phyloP scores from a whole-genome alignment of 2,888 invertebrate genomes.

The Uloborus plumipes region DNA sequence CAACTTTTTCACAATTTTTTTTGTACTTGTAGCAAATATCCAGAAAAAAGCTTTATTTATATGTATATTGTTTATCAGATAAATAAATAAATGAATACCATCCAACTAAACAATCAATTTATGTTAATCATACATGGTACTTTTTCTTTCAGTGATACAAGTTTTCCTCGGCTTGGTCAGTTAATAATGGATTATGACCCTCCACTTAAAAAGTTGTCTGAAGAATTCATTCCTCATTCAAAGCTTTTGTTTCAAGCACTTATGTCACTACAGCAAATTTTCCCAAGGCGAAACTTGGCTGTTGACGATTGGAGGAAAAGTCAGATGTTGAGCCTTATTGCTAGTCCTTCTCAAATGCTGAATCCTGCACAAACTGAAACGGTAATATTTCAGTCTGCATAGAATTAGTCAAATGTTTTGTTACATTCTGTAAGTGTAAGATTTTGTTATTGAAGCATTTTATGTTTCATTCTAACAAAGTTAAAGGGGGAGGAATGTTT shows the following conservation, averaged over 20 bases:
- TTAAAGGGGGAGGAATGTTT: no score
- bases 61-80: no score
- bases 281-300: constrained; percentile 87
- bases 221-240: constrained; percentile 96
- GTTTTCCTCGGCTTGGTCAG: constrained; percentile 95
- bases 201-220: constrained; percentile 93
- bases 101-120: no score
- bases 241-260: constrained; percentile 88
- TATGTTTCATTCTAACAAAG: no score
- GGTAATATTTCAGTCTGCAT: constrained; percentile 67
- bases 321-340: constrained; percentile 91
- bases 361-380: constrained; percentile 95
- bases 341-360: constrained; percentile 92
- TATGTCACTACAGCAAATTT: constrained; percentile 88
- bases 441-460: no score
- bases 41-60: no score
- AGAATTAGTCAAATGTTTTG: no score
- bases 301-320: constrained; percentile 95
- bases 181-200: constrained; percentile 98
- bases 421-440: no score
- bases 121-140: no score
- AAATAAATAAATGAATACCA: no score
- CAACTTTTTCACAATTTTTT: no score
- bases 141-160: constrained; percentile 78
- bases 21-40: no score